phyloP scores from a whole-genome alignment of 2,113 vertebrate genomes.

The Nematolebias whitei region DNA sequence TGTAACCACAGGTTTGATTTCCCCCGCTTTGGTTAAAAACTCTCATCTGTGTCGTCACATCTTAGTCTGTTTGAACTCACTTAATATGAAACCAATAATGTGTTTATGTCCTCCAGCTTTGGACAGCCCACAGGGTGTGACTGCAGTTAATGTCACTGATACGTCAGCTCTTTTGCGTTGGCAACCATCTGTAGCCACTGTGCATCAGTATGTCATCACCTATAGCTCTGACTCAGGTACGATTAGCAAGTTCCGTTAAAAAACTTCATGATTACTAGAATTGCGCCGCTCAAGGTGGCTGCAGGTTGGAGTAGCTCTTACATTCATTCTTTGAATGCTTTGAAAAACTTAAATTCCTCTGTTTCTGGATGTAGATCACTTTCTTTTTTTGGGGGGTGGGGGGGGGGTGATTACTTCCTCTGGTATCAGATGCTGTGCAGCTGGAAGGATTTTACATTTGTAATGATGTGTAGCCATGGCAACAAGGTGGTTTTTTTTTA shows the following conservation, averaged over 20 bases:
- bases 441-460: no score
- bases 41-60: rapidly evolving
- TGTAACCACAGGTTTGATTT: conserved; percentile 86
- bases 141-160: conserved; percentile 87
- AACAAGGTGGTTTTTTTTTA: no score
- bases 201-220: conserved; percentile 89
- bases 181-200: conserved; percentile 89
- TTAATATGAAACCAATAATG: not conserved
- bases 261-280: no score
- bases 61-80: not conserved
- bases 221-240: conserved; percentile 85
- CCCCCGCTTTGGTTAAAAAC: not conserved
- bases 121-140: conserved; percentile 86
- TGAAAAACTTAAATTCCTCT: no score
- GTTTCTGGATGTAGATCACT: no score
- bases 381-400: no score
- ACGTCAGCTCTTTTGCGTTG: conserved; percentile 86
- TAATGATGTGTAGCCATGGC: no score
- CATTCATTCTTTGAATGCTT: no score
- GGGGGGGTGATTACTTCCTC: no score
- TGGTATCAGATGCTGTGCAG: no score
- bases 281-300: no score
- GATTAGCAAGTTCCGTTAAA: not conserved
- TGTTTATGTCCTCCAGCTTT: conserved; percentile 78
- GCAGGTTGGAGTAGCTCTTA: no score